Conservation (phyloP, 2,888 invertebrate genomes). For the Scaptomyza cyrtandrae region DNA sequence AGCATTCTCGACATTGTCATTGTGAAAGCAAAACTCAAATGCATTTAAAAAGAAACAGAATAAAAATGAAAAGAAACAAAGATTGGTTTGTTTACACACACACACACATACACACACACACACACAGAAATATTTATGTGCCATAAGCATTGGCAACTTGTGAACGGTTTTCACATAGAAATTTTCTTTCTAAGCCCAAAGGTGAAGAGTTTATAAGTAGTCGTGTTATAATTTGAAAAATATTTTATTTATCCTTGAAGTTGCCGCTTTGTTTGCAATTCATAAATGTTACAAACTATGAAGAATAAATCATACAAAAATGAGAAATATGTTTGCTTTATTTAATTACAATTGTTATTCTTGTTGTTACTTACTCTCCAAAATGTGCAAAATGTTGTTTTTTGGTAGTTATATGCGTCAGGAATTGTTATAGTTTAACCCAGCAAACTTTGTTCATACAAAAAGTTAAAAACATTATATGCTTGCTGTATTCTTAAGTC, state of each 20-base stretch:
- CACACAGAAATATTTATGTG: no score
- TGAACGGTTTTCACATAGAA: not conserved
- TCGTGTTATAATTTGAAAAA: no score
- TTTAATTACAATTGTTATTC: not conserved
- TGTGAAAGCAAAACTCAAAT: not conserved
- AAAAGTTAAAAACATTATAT: not conserved
- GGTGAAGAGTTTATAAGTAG: not conserved
- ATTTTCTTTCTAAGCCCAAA: not conserved
- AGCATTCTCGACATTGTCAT: not conserved
- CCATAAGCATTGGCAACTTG: no score
- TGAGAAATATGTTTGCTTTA: not conserved
- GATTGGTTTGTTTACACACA: not conserved
- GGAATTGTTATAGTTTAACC: constrained; percentile 18
- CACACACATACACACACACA: not conserved
- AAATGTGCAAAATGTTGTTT: not conserved
- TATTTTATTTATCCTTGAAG: no score
- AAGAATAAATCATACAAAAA: not conserved
- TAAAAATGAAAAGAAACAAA: constrained; percentile 2
- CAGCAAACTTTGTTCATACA: not conserved
- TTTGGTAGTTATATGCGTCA: not conserved
- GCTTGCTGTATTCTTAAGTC: not conserved
- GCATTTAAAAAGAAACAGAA: not conserved
- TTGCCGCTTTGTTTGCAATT: no score
- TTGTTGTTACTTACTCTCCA: not conserved
- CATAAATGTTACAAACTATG: no score